Evolutionary conservation across 2,797 vertebrate genomes (phyloP), one percentile per base, ranked within the genome.

Genomic region (Enteromius unitaeniatus): DNA sequence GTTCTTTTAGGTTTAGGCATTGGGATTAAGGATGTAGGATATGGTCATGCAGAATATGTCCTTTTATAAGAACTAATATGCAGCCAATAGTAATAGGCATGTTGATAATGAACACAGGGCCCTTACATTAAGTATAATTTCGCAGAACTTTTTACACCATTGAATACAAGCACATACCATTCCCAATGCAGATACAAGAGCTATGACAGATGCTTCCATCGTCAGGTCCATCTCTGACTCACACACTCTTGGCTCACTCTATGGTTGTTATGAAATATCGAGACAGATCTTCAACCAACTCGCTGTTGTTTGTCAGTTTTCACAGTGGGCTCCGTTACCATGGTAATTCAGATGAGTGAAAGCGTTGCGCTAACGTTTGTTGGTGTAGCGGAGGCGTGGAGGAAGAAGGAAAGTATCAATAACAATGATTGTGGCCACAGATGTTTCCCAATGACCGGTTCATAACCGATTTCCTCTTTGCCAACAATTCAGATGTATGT

Each of bases 251-350:
- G 79, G 69, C 81, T 76, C 79, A 42, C 31, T 83, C 26, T 76
- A 45, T 67, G 64, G 74, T 86, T 88, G 78, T 87, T 89, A 86
- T 86, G 93, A 94, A 95, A 94, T 89, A 90, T 92, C 87, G 86
- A 89, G 90, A 90, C 91, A 88, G 88, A 92, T 91, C 92, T 89
- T 91, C 81, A 88, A 88, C 70, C 90, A 90, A 90, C 82, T 90
- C 91, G 10, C 67, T 89, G 89, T 86, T 87, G 90, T 93, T 87
- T 88, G 79, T 88, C 91, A 91, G 90, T 88, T 89, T 86, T 85
- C 84, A 88, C 90, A 84, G 89, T 93, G 90, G 65, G 90, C 91
- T 92, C 93, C 90, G 95, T 95, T 95, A 93, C 95, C 93, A 95
- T 95, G 94, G 93, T 92, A 90, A 95, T 94, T 90, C 91, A 93